A percentile compares a stretch with the other conserved stretches of the same genome.
Evolutionary conservation across 2,797 vertebrate species (phyloP).

Genomic region (Anas capensis): DNA sequence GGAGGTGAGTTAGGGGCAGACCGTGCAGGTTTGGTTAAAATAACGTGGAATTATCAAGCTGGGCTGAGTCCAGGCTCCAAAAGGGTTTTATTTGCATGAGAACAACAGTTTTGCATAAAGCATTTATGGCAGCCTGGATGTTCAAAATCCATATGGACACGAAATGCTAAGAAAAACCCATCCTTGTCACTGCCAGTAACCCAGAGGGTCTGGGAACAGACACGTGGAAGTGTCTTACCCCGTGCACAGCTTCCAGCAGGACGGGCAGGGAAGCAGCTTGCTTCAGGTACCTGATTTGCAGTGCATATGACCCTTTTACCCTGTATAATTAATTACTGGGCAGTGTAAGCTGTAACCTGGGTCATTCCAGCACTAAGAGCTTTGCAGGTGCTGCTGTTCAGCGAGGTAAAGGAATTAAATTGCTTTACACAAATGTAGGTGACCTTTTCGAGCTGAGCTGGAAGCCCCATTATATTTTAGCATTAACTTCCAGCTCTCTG

Average conservation of each 20-base stretch:
- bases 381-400: background rate
- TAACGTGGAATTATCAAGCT: accelerated
- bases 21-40: accelerated
- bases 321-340: background rate
- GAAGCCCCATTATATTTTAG: no score
- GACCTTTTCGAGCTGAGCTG: background rate
- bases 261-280: background rate
- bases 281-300: background rate
- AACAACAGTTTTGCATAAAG: background rate
- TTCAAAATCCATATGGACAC: accelerated
- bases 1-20: background rate
- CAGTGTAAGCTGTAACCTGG: background rate
- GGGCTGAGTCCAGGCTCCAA: background rate
- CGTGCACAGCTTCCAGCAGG: accelerated
- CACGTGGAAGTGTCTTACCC: background rate
- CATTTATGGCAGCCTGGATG: background rate
- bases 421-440: background rate
- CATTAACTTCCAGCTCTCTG: no score
- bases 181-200: accelerated
- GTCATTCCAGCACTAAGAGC: background rate
- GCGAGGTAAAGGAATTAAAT: background rate
- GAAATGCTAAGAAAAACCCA: background rate
- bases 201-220: accelerated
- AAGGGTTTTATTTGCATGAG: background rate
- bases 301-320: background rate